Base-by-base conservation (phyloP, 2,113 vertebrate genomes). In the Brachyistius frenatus region DNA sequence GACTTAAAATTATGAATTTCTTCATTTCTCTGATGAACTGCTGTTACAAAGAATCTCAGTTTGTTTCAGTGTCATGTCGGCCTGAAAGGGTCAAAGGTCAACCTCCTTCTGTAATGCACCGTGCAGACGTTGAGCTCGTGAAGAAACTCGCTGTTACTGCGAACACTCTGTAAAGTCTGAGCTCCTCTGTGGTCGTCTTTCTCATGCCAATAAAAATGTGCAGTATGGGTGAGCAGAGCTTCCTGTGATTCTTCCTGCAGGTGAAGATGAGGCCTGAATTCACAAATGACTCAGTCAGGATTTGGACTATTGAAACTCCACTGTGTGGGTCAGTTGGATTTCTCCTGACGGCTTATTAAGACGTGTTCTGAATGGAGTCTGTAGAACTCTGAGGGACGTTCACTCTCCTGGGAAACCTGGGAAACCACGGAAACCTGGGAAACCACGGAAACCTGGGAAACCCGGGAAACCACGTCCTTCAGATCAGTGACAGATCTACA, bases 141-240 rank as follows among this genome's bases (percentile, higher is more conserved):
- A 33, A 16, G 13, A 56, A 53, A 76, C 63, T 52, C 5, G 2
- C 23, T 41, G 67, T 85, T 73, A 64, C 85, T 78, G 52, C 3
- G 37, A 14, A 47, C n/a, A 3, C 3, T 35, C 35, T 23, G 23
- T 23, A 1, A 15, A 23, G 57, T 65, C 30, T 32, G 55, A 53
- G 47, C 30, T 23, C 36, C 7, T 1, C 56, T 49, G 70, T 13
- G 14, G 9, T 53, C 23, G 15, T 35, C 30, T 54, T 9, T 35
- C 50, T 76, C 36, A 30, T 39, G 56, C 75, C 41, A 77, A 85
- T 69, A 83, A 87, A 86, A 1, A 37, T 30, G 41, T 23, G 73
- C 54, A 66, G 2, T 11, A 8, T 35, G 23, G 62, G 11, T 82
- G 30, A 60, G 4, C 1, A 1, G 63, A 63, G 53, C 15, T 3